phyloP scores from a whole-genome alignment of 2,888 invertebrate species.

The Cerceris rybyensis region DNA sequence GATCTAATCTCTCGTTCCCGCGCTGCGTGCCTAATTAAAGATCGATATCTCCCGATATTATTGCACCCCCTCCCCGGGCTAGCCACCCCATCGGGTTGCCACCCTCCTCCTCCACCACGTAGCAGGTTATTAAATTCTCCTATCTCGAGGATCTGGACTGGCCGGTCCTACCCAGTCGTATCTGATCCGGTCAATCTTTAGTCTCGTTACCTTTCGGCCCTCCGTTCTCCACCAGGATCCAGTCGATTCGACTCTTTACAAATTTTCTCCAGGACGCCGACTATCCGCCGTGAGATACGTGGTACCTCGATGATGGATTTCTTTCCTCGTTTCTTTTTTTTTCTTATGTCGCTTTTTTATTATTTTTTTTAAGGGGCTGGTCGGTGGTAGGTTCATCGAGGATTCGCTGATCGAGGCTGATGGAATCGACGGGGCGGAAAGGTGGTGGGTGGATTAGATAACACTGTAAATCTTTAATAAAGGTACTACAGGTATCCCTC shows the following conservation, averaged over 20 bases:
- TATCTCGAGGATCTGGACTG: conserved; percentile 80
- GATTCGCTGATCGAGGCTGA: no score
- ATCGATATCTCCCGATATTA: conserved; percentile 82
- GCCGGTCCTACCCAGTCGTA: conserved; percentile 74
- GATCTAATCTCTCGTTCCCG: conserved; percentile 80
- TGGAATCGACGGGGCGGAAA: no score
- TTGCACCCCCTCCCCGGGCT: conserved; percentile 74
- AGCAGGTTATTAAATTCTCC: conserved; percentile 81
- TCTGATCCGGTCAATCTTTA: conserved; percentile 77
- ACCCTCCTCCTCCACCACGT: conserved; percentile 51
- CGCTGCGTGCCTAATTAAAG: conserved; percentile 82
- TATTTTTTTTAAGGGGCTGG: no score
- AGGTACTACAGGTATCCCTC: no score
- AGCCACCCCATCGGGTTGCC: conserved; percentile 49
- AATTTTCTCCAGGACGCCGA: conserved; percentile 44
- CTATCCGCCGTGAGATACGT: conserved; percentile 10
- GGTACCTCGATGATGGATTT: neutral
- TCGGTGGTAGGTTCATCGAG: no score
- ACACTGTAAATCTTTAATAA: no score
- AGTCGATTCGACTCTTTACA: conserved; percentile 57
- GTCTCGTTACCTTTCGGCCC: conserved; percentile 73
- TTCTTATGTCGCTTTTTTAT: no score
- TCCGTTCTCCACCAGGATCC: conserved; percentile 45
- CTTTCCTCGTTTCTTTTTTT: neutral
- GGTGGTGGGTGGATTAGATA: no score